A percentile compares a stretch with the other conserved stretches of the same genome.
phyloP scores from a whole-genome alignment of 2,888 invertebrate genomes.

The Notocelia uddmanniana region DNA sequence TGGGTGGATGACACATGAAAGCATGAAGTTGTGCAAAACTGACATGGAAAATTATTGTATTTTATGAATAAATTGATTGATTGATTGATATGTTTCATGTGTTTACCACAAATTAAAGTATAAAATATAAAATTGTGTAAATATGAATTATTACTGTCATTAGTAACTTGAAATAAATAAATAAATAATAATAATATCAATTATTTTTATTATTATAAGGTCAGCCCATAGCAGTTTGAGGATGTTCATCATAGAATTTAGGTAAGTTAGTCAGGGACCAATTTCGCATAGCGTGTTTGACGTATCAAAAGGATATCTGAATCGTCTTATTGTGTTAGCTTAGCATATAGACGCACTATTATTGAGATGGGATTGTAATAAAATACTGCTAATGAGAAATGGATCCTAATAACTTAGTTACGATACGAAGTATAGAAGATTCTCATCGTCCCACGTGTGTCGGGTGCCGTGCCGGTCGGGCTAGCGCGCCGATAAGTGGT shows the following conservation, averaged over 20 bases:
- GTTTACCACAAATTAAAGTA: too few relatives aligned
- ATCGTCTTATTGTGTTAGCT: background rate
- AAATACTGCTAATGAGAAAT: background rate
- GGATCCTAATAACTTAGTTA: background rate
- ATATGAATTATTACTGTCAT: too few relatives aligned
- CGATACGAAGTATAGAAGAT: background rate
- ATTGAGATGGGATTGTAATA: background rate
- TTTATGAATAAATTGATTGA: too few relatives aligned
- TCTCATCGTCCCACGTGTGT: background rate
- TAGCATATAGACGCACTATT: background rate
- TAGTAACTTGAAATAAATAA: too few relatives aligned
- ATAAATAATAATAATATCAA: too few relatives aligned
- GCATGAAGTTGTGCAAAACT: too few relatives aligned
- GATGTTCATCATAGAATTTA: background rate
- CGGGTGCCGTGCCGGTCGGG: background rate
- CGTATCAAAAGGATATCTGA: too few relatives aligned
- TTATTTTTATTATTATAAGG: too few relatives aligned
- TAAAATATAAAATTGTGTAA: too few relatives aligned
- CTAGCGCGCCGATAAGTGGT: constrained; percentile 35
- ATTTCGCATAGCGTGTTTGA: background rate
- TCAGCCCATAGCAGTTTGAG: background rate
- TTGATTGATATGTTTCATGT: too few relatives aligned
- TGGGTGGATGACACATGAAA: too few relatives aligned
- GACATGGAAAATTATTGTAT: too few relatives aligned
- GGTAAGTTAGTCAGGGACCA: background rate